Conservation (phyloP, 2,888 invertebrate genomes). For the Gryllus longicercus region DNA sequence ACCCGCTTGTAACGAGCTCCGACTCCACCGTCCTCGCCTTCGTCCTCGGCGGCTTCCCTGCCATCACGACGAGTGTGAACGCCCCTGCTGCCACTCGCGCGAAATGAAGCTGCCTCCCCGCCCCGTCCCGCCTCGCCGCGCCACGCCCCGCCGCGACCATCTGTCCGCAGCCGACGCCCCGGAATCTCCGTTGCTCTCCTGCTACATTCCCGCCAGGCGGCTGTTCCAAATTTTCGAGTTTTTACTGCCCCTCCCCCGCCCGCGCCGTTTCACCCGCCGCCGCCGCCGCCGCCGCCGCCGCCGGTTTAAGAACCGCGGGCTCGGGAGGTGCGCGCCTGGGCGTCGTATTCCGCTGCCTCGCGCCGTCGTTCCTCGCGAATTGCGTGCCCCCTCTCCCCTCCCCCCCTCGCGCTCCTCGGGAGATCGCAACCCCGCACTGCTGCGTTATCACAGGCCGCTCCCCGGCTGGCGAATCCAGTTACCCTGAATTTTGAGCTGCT, state of each 20-base stretch:
- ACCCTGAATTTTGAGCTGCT: too few relatives aligned
- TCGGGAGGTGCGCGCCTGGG: neutral
- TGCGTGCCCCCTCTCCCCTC: neutral
- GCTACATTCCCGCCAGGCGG: neutral
- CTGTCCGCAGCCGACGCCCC: neutral
- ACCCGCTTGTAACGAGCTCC: neutral
- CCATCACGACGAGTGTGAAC: too few relatives aligned
- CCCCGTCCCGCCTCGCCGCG: neutral
- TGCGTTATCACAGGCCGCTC: too few relatives aligned
- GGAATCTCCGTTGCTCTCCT: neutral
- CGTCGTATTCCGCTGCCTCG: neutral
- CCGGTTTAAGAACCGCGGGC: slow-evolving; percentile 4
- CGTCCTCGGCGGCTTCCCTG: too few relatives aligned
- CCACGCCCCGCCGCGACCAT: neutral
- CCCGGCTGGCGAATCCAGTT: too few relatives aligned
- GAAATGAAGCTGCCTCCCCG: neutral
- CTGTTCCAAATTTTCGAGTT: neutral
- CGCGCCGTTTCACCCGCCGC: too few relatives aligned
- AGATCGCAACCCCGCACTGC: neutral
- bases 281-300: neutral
- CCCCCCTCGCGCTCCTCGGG: neutral
- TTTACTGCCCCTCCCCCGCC: neutral
- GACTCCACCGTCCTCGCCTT: neutral
- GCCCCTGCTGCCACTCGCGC: neutral
- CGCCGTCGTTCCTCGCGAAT: neutral